Evolutionary conservation across 1,140 invertebrate genomes (phyloP).

Genomic region (Drosophila pseudoobscura): DNA sequence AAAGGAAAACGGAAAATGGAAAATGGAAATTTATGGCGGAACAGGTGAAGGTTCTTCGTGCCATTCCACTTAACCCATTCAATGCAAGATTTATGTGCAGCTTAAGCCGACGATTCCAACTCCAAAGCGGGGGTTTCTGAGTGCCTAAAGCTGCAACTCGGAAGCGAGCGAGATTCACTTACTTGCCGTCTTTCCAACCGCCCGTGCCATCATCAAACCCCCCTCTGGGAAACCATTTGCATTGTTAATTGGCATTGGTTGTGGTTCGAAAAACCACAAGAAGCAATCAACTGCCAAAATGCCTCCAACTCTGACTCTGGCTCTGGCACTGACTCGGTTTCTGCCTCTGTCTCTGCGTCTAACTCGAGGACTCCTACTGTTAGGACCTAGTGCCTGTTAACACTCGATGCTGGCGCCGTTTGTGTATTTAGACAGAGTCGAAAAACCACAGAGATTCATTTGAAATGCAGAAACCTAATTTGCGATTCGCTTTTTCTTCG

Average conservation of each 20-base stretch:
- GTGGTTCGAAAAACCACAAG: constrained; percentile 32
- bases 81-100: constrained; percentile 53
- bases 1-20: constrained; percentile 30
- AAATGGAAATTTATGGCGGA: constrained; percentile 66
- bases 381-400: too few relatives aligned
- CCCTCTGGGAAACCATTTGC: constrained; percentile 27
- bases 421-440: constrained; percentile 42
- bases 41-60: constrained; percentile 65
- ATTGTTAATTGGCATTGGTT: constrained; percentile 56
- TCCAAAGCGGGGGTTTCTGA: constrained; percentile 3
- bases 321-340: constrained; percentile 12
- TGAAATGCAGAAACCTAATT: constrained; percentile 59
- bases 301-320: neutral
- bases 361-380: too few relatives aligned
- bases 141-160: constrained; percentile 8
- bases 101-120: constrained; percentile 41
- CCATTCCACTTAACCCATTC: constrained; percentile 22
- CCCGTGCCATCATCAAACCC: neutral
- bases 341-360: too few relatives aligned
- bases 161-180: constrained; percentile 29
- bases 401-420: constrained; percentile 7
- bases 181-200: constrained; percentile 1
- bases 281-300: constrained; percentile 47
- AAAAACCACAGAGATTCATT: constrained; percentile 42
- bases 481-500: constrained; percentile 10